phyloP scores from a whole-genome alignment of 92 coral and sea anemone genomes.

The Siderastrea radians region DNA sequence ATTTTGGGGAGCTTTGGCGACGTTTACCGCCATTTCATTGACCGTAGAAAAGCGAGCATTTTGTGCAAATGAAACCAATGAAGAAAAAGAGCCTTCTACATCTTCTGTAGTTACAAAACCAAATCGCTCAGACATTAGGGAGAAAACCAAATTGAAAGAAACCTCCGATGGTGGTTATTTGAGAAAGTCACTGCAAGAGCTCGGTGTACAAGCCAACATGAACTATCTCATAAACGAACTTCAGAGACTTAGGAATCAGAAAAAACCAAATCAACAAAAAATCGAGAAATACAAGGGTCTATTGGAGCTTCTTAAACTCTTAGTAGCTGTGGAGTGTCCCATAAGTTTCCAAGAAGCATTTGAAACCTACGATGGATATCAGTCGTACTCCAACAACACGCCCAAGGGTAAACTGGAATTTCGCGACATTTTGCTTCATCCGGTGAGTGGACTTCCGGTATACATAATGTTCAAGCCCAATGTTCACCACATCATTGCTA shows the following conservation, averaged over 20 bases:
- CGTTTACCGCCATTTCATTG: neutral
- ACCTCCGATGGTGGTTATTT: slow-evolving; percentile 6
- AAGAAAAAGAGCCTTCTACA: neutral
- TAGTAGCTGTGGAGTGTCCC: slow-evolving; percentile 19
- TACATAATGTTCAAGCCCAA: slow-evolving; percentile 30
- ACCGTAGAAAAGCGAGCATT: neutral
- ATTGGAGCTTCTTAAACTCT: slow-evolving; percentile 41
- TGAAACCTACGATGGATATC: slow-evolving; percentile 49
- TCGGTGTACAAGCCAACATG: slow-evolving; percentile 34
- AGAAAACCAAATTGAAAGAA: neutral
- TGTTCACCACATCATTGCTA: slow-evolving; percentile 25
- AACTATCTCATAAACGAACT: neutral
- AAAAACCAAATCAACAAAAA: slow-evolving; percentile 14
- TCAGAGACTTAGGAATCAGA: slow-evolving; percentile 26
- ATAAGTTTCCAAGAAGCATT: slow-evolving; percentile 51
- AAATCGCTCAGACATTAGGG: neutral
- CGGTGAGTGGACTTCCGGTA: slow-evolving; percentile 47
- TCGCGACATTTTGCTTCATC: slow-evolving; percentile 52
- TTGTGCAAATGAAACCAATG: neutral
- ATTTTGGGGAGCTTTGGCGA: slow-evolving; percentile 13
- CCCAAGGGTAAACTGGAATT: slow-evolving; percentile 52
- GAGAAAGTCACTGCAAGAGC: slow-evolving; percentile 37
- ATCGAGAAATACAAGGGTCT: slow-evolving; percentile 34
- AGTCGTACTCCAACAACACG: slow-evolving; percentile 15
- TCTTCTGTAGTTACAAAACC: neutral